phyloP scores from a whole-genome alignment of 2,797 vertebrate species.

The Fratercula arctica region DNA sequence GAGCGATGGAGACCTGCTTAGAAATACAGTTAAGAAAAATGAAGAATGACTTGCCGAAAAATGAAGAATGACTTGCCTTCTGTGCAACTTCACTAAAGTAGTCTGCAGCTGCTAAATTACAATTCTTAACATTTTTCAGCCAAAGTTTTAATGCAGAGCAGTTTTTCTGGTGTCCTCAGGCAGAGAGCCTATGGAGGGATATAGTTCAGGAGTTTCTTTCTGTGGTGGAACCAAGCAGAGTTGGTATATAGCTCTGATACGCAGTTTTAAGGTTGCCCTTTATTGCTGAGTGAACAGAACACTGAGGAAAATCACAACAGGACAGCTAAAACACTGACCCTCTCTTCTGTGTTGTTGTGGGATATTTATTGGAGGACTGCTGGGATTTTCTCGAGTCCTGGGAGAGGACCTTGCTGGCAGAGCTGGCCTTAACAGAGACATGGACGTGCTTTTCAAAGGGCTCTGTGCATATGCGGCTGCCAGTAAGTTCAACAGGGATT shows the following conservation, averaged over 20 bases:
- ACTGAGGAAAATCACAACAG: neutral
- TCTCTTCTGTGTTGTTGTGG: neutral
- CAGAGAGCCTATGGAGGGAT: neutral
- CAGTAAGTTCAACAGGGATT: neutral
- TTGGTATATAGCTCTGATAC: neutral
- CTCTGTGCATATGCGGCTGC: neutral
- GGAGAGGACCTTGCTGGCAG: neutral
- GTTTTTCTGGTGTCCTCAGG: neutral
- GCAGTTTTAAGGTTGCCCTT: neutral
- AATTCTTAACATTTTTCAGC: neutral
- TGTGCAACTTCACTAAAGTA: neutral
- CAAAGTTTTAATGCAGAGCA: neutral
- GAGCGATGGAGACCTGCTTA: neutral
- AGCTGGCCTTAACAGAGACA: neutral
- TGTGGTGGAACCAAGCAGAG: neutral
- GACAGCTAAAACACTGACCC: fast-evolving
- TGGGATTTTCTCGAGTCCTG: neutral
- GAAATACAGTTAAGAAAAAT: neutral
- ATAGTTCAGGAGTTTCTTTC: neutral
- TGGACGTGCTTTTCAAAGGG: neutral
- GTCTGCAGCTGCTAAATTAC: neutral
- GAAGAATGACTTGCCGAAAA: neutral
- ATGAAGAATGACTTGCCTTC: neutral
- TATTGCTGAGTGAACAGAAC: neutral
- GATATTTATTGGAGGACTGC: neutral